Percentiles rank a stretch among this genome's conserved stretches.
phyloP scores from a whole-genome alignment of 2,888 invertebrate genomes.

The Dione juno region DNA sequence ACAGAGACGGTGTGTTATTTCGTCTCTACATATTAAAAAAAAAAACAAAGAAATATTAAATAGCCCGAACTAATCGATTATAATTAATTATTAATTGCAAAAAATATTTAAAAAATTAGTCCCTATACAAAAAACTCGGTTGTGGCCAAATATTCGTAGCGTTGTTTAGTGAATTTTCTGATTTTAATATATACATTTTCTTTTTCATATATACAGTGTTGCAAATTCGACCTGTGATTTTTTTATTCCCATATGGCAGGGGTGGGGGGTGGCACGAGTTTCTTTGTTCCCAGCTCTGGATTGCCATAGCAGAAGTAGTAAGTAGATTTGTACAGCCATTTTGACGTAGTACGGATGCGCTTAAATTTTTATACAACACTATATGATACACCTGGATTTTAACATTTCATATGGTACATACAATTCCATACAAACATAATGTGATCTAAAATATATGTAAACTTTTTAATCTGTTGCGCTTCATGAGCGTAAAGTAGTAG shows the following conservation, averaged over 20 bases:
- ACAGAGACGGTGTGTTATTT: slow-evolving; percentile 57
- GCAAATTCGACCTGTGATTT: slow-evolving; percentile 8
- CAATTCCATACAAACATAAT: not conserved
- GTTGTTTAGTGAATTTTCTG: slow-evolving; percentile 12
- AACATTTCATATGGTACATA: not conserved
- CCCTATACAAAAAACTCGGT: not conserved
- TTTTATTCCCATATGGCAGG: slow-evolving; percentile 6
- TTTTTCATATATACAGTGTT: slow-evolving; percentile 2
- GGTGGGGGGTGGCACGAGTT: slow-evolving; percentile 32
- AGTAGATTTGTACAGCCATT: slow-evolving; percentile 54
- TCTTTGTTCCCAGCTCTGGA: slow-evolving; percentile 66
- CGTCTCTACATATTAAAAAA: slow-evolving; percentile 44
- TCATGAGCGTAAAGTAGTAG: slow-evolving; percentile 5
- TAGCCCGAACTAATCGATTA: slow-evolving; percentile 47
- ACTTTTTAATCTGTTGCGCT: slow-evolving; percentile 19
- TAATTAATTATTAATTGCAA: slow-evolving; percentile 26
- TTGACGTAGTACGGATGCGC: slow-evolving; percentile 43
- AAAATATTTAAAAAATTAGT: not conserved
- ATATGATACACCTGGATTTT: not conserved
- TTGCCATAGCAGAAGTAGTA: slow-evolving; percentile 58
- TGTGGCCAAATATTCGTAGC: slow-evolving; percentile 14
- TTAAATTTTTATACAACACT: slow-evolving; percentile 21
- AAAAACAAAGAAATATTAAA: slow-evolving; percentile 55
- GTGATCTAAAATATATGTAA: not conserved
- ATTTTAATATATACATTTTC: not conserved